Evolutionary conservation across 2,888 invertebrate genomes (phyloP).

Genomic region (Lasiommata megera): DNA sequence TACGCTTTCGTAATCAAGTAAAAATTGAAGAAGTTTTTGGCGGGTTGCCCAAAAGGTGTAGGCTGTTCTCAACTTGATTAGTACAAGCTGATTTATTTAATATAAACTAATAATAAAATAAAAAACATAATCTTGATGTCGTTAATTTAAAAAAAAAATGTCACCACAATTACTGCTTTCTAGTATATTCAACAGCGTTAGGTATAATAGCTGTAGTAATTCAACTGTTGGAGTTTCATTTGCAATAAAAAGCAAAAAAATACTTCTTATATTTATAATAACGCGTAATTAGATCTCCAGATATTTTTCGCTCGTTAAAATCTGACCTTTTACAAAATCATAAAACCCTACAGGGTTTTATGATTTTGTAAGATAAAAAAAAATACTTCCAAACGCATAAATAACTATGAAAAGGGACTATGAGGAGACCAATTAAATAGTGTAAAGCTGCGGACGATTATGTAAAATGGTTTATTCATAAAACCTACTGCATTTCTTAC

Average conservation of each 20-base stretch:
- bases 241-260: too few species aligned
- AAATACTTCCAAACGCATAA: neutral
- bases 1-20: neutral
- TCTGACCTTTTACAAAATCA: neutral
- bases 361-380: neutral
- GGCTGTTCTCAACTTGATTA: too few species aligned
- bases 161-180: too few species aligned
- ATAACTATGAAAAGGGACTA: neutral
- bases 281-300: neutral
- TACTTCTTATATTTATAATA: too few species aligned
- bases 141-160: too few species aligned
- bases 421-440: slow-evolving; percentile 3
- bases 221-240: too few species aligned
- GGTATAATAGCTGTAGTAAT: too few species aligned
- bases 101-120: too few species aligned
- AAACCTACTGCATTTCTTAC: slow-evolving; percentile 16
- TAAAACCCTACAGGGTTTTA: neutral
- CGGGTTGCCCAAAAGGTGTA: too few species aligned
- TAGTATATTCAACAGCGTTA: too few species aligned
- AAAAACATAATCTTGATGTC: too few species aligned
- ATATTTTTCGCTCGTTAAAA: neutral
- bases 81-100: too few species aligned
- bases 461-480: slow-evolving; percentile 16
- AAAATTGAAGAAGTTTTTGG: neutral
- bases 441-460: slow-evolving; percentile 10